Conservation (phyloP, 2,888 invertebrate genomes). For the Hirtodrosophila confusa region DNA sequence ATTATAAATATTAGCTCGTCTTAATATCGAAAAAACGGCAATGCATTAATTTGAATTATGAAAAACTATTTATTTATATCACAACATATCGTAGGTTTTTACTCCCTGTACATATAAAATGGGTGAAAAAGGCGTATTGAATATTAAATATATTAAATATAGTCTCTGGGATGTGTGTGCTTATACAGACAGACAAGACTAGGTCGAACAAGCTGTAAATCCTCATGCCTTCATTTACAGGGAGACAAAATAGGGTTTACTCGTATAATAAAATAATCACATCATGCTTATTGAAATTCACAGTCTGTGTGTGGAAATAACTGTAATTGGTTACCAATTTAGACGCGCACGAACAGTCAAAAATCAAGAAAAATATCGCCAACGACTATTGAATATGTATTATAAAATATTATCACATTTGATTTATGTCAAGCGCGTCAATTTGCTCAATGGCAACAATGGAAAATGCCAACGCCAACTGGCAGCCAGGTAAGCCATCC, state of each 20-base stretch:
- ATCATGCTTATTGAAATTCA: conserved; percentile 56
- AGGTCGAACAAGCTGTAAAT: too few species aligned
- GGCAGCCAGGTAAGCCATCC: conserved; percentile 17
- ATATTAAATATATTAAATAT: too few species aligned
- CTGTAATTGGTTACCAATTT: conserved; percentile 66
- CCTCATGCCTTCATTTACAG: too few species aligned
- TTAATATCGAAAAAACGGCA: too few species aligned
- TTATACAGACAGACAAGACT: too few species aligned
- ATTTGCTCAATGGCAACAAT: conserved; percentile 43
- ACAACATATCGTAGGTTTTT: too few species aligned
- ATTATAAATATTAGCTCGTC: too few species aligned
- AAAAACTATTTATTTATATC: too few species aligned
- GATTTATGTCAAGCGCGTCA: conserved; percentile 54
- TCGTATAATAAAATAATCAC: conserved; percentile 15
- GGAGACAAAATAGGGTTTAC: conserved; percentile 8
- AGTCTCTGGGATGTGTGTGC: too few species aligned
- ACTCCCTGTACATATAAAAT: too few species aligned
- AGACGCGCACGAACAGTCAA: conserved; percentile 56
- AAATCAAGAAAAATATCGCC: conserved; percentile 45
- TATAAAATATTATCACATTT: conserved; percentile 59
- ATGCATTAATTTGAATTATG: too few species aligned
- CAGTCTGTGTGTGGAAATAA: conserved; percentile 44
- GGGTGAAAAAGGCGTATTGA: too few species aligned
- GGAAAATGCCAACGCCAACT: conserved; percentile 6
- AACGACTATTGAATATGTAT: conserved; percentile 37